Base-by-base conservation (phyloP, 2,888 invertebrate genomes). In the Odontomyia ornata region DNA sequence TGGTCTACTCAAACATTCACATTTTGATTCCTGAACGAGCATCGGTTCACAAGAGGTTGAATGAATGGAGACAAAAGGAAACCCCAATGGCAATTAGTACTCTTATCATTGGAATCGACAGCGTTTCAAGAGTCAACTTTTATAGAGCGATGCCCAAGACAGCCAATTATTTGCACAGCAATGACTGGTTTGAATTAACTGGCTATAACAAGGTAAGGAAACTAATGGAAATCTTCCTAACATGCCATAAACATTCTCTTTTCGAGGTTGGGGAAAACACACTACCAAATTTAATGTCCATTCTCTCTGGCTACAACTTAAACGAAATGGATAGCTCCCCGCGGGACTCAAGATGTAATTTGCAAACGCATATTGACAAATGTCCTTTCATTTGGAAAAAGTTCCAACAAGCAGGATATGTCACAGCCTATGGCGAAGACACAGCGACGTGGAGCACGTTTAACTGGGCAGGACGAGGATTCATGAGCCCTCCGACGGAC, bases 41-140 rank as follows among this genome's bases (percentile, higher is more conserved):
- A 15, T 56, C 18, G 15, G 84, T 91, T 76, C 85, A 89, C 80
- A 85, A 89, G 80, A 84, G 89, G 82, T 80, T 86, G 47, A 72
- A 83, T 80, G 79, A 83, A 1, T 84, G 83, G 84, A 79, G 80
- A 1, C 62, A 78, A 0, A 78, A 78, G 4, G 56, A 15, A 56
- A 11, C 13, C 15, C 56, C 56, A 56, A 56, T 5, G 43, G 80
- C 80, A 27, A 65, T 77, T 3, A 93, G 92, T 83, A 91, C 97
- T 0, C 85, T 96, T 36, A 88, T 96, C 83, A 84, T 97, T 23
- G 96, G 96, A 56, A 91, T 97, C 81, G 96, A 96, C 83, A 94
- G 95, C 62, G 91, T 96, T 81, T 96, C 96, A 0, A 86, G 95
- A 76, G 87, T 93, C 56, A 94, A 96, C 83, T 89, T 95, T 76